A percentile compares a stretch with the other conserved stretches of the same genome.
phyloP scores from a whole-genome alignment of 1,140 invertebrate species.

The Archivesica marissinica region DNA sequence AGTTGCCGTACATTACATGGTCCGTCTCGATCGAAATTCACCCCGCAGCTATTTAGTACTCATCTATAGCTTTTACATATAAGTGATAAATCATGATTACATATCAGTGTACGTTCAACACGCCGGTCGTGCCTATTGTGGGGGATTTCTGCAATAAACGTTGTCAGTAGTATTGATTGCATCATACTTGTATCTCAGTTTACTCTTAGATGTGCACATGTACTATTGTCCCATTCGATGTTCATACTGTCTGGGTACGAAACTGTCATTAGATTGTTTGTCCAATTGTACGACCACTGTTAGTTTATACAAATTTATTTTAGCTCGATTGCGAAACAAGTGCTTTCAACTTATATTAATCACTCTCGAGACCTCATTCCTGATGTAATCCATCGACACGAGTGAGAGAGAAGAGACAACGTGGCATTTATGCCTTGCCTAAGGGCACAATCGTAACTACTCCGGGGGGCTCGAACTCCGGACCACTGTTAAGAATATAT shows the following conservation, averaged over 20 bases:
- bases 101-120: not conserved
- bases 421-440: no score
- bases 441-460: no score
- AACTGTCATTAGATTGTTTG: not conserved
- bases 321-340: not conserved
- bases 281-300: not conserved
- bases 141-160: not conserved
- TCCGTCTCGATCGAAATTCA: conserved; percentile 26
- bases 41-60: conserved; percentile 14
- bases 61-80: not conserved
- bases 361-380: no score
- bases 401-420: no score
- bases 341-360: no score
- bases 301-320: not conserved
- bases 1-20: conserved; percentile 25
- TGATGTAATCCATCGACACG: no score
- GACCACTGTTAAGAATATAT: no score
- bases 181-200: not conserved
- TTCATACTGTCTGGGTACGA: not conserved
- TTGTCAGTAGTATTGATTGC: not conserved
- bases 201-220: not conserved
- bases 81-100: conserved; percentile 17
- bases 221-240: not conserved
- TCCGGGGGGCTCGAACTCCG: no score
- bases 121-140: not conserved